These are phyloP conservation scores for Dryobotodes eremita DNA, from an alignment of 2,888 invertebrate genomes.

Conservation along the genomic window DNA sequence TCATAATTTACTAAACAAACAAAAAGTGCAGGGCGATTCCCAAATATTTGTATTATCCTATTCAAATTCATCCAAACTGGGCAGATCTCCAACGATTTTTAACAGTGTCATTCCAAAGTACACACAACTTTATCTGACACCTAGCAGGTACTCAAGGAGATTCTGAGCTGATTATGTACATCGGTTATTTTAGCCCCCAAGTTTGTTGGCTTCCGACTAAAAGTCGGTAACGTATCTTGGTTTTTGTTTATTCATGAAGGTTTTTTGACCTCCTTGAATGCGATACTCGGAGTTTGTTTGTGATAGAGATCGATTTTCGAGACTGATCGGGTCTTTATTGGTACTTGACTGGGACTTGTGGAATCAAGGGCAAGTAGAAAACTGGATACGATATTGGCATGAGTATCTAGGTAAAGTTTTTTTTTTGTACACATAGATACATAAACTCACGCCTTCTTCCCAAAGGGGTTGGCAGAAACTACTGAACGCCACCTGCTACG, in stretches of 20 bases:
- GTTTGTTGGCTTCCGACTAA: too few species aligned
- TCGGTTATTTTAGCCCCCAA: too few species aligned
- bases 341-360: slow-evolving; percentile 2
- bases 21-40: slow-evolving; percentile 3
- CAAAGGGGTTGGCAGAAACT: neutral
- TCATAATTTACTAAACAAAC: slow-evolving; percentile 6
- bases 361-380: neutral
- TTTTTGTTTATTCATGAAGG: too few species aligned
- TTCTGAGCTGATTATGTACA: too few species aligned
- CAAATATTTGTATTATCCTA: slow-evolving; percentile 26
- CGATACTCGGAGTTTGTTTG: slow-evolving; percentile 61
- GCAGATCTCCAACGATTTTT: neutral
- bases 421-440: too few species aligned
- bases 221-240: too few species aligned
- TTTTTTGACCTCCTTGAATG: slow-evolving; percentile 14
- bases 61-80: slow-evolving; percentile 15
- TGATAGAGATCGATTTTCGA: slow-evolving; percentile 24
- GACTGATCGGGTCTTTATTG: slow-evolving; percentile 47
- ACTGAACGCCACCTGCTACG: neutral
- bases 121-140: neutral
- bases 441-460: neutral
- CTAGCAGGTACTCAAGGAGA: too few species aligned
- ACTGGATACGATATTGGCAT: neutral
- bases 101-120: slow-evolving; percentile 35
- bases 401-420: neutral